Percentiles rank a stretch among this genome's conserved stretches.
Evolutionary conservation across 2,888 invertebrate genomes (phyloP).

Genomic region (Rotaria sp.): DNA sequence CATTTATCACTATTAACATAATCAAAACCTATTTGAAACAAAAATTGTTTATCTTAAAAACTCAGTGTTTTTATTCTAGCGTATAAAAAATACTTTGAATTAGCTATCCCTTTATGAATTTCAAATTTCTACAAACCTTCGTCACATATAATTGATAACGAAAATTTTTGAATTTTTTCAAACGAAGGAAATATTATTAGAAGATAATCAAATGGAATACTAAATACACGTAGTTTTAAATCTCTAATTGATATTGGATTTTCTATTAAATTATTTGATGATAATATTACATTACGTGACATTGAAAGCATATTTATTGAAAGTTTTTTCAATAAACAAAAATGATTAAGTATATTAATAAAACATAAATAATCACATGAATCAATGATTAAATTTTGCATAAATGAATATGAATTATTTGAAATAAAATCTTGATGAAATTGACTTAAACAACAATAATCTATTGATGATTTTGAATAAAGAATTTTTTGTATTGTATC

Average conservation of each 20-base stretch:
- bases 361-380: slow-evolving; percentile 16
- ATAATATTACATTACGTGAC: background rate
- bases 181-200: background rate
- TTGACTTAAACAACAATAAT: background rate
- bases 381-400: background rate
- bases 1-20: slow-evolving; percentile 7
- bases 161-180: background rate
- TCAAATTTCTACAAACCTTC: background rate
- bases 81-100: too few species aligned
- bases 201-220: background rate
- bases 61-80: too few species aligned
- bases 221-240: background rate
- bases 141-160: background rate
- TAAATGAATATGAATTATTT: background rate
- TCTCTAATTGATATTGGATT: background rate
- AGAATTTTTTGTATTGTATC: background rate
- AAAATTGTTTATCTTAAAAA: background rate
- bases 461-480: background rate
- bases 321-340: background rate
- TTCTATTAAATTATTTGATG: background rate
- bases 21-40: background rate
- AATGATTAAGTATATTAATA: background rate
- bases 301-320: background rate
- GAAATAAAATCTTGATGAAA: background rate
- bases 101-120: too few species aligned